Percentiles rank a stretch among this genome's conserved stretches.
Conservation (phyloP, 30 jellyfish, hydroid and myxozoan genomes). For the Hydractinia symbiolongicarpus region DNA sequence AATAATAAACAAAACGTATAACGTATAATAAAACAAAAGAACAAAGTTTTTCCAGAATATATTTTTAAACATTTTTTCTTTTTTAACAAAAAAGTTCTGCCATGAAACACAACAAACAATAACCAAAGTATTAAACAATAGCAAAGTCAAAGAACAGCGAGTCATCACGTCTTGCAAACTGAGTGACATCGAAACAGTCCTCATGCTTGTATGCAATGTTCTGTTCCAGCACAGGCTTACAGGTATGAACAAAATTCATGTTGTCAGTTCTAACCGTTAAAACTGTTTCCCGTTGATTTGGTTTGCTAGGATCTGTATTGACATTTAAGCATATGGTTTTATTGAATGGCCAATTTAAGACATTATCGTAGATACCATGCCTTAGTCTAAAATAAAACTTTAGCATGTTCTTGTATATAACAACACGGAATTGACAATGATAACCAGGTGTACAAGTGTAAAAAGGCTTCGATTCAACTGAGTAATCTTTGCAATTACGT, state of each 20-base stretch:
- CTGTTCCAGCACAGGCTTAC: background rate
- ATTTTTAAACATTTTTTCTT: background rate
- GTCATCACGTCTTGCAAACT: background rate
- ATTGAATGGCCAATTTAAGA: background rate
- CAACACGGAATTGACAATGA: slow-evolving; percentile 4
- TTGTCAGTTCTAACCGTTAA: background rate
- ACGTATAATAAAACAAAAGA: background rate
- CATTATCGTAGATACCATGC: background rate
- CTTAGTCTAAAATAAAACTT: background rate
- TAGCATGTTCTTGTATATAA: background rate
- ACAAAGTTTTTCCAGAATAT: background rate
- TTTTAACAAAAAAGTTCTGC: background rate
- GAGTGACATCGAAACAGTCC: background rate
- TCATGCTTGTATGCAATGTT: slow-evolving; percentile 6
- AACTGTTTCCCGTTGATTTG: background rate
- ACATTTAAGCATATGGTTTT: background rate
- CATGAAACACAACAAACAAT: too few species aligned
- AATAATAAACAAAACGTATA: background rate
- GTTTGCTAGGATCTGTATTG: background rate
- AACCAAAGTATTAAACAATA: background rate
- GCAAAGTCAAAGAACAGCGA: background rate
- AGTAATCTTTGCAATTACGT: background rate
- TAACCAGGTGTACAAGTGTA: slow-evolving; percentile 15
- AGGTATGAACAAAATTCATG: background rate
- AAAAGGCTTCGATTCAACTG: background rate